phyloP scores from a whole-genome alignment of 2,888 invertebrate genomes.

The Agrochola circellaris region DNA sequence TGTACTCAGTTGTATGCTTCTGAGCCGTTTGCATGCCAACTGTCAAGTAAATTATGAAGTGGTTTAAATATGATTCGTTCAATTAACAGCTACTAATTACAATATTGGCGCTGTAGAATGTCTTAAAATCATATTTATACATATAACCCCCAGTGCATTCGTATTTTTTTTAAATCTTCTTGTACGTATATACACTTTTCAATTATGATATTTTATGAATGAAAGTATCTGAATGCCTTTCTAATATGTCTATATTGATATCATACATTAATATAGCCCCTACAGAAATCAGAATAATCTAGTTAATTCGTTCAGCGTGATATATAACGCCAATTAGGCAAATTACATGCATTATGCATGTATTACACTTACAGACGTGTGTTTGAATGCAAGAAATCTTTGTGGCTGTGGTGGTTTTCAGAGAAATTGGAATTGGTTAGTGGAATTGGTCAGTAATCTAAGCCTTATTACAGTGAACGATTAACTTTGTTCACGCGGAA shows the following conservation, averaged over 20 bases:
- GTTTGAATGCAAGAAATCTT: conserved; percentile 60
- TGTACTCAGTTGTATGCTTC: not conserved
- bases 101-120: not conserved
- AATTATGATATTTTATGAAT: not conserved
- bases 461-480: conserved; percentile 63
- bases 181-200: conserved; percentile 6
- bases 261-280: not conserved
- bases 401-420: conserved; percentile 67
- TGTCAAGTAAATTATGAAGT: conserved; percentile 3
- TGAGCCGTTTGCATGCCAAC: not conserved
- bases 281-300: conserved; percentile 34
- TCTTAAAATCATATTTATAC: not conserved
- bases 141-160: not conserved
- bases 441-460: conserved; percentile 67
- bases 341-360: conserved; percentile 58
- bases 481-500: conserved; percentile 73
- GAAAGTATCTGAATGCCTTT: not conserved
- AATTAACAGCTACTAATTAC: not conserved
- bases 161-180: not conserved
- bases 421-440: conserved; percentile 69
- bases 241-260: conserved; percentile 3
- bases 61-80: not conserved
- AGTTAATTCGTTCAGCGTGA: conserved; percentile 48
- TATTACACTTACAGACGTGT: conserved; percentile 44
- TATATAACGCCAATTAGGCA: conserved; percentile 49